phyloP scores from a whole-genome alignment of 64 coral and sea anemone genomes.

The Stichodactyla mertensii region DNA sequence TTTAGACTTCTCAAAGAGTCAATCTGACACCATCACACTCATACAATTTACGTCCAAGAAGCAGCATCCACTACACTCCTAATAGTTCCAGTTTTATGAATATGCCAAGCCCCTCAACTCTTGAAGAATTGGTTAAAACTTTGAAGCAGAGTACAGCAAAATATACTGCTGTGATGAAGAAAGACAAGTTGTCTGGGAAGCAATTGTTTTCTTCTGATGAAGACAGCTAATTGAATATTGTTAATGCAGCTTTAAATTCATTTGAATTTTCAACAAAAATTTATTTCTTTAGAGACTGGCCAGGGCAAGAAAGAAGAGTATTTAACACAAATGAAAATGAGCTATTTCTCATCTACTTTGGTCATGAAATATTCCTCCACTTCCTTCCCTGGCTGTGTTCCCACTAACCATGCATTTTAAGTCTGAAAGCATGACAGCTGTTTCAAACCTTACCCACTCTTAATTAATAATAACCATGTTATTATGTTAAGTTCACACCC shows the following conservation, averaged over 20 bases:
- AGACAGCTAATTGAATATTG: slow-evolving; percentile 40
- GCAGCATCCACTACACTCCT: slow-evolving; percentile 29
- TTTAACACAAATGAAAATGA: too few species aligned
- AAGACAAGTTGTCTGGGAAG: slow-evolving; percentile 20
- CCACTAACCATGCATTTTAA: not conserved
- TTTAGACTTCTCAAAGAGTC: not conserved
- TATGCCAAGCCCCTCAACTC: slow-evolving; percentile 71
- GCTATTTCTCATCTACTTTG: too few species aligned
- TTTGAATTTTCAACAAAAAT: not conserved
- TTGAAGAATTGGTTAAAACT: slow-evolving; percentile 55
- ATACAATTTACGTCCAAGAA: slow-evolving; percentile 72
- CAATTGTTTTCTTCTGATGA: slow-evolving; percentile 88
- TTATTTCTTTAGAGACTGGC: too few species aligned
- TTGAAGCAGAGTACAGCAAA: slow-evolving; percentile 32
- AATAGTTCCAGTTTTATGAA: slow-evolving; percentile 46
- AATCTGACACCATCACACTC: slow-evolving; percentile 28
- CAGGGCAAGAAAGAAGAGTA: too few species aligned
- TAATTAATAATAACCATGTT: too few species aligned
- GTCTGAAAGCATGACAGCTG: too few species aligned
- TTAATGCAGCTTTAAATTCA: not conserved
- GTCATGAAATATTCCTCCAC: not conserved
- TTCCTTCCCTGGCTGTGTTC: not conserved
- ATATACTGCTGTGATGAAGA: slow-evolving; percentile 57
- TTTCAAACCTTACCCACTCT: too few species aligned
- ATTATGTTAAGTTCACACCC: too few species aligned